Evolutionary conservation across 2,888 invertebrate genomes (phyloP).

Genomic region (Rhagophthalmus giganteus): DNA sequence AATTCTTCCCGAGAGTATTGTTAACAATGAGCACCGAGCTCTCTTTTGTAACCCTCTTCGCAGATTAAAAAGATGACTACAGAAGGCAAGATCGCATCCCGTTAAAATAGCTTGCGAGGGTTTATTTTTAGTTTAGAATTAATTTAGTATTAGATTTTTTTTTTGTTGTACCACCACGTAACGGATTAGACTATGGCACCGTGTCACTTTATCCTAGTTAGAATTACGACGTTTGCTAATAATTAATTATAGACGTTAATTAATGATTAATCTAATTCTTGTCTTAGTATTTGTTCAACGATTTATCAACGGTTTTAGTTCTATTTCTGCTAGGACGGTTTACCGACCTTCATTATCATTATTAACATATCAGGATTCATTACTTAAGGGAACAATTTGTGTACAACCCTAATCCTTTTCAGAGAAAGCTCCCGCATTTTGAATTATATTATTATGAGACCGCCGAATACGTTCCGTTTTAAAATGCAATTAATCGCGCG

Average conservation of each 20-base stretch:
- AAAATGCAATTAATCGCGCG: too few species aligned
- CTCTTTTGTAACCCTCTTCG: too few species aligned
- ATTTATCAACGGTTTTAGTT: background rate
- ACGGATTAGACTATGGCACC: background rate
- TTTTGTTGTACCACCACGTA: too few species aligned
- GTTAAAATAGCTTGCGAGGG: background rate
- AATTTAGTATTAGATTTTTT: background rate
- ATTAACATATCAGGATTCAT: background rate
- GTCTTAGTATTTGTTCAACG: background rate
- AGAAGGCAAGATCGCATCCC: background rate
- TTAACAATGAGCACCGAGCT: too few species aligned
- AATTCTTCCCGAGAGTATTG: too few species aligned
- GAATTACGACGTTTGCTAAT: too few species aligned
- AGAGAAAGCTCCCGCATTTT: background rate
- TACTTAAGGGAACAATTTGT: background rate
- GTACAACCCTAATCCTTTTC: background rate
- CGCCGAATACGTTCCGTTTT: too few species aligned
- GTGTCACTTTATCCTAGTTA: too few species aligned
- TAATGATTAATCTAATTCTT: background rate
- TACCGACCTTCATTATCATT: background rate
- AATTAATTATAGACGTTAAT: background rate
- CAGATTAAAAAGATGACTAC: too few species aligned
- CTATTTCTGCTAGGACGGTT: background rate
- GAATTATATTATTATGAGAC: background rate
- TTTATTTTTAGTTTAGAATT: background rate